A percentile compares a stretch with the other conserved stretches of the same genome.
These are phyloP conservation scores for Hylaea fasciaria DNA, from an alignment of 2,888 invertebrate species.

Conservation along the genomic window DNA sequence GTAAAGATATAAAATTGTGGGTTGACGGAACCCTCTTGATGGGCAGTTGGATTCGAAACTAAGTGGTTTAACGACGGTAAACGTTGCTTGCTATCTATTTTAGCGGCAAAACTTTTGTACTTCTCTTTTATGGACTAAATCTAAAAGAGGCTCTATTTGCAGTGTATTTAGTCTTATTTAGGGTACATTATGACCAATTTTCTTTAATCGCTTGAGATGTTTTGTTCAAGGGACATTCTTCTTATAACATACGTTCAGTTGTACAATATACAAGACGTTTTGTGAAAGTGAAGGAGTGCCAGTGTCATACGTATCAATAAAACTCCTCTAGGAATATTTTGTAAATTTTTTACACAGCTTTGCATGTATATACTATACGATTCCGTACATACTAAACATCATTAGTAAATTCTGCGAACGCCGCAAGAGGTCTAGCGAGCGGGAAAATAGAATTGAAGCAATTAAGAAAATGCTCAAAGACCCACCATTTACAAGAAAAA, in stretches of 20 bases:
- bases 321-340: no score
- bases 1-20: conserved; percentile 42
- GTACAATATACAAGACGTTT: no score
- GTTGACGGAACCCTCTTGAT: conserved; percentile 20
- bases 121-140: no score
- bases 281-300: no score
- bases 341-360: background rate
- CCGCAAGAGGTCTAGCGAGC: conserved; percentile 20
- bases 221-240: no score
- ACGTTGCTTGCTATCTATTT: background rate
- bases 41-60: conserved; percentile 32
- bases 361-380: background rate
- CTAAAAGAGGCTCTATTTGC: background rate
- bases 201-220: no score
- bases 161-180: background rate
- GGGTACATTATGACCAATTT: no score
- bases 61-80: conserved; percentile 24
- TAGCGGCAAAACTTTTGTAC: background rate
- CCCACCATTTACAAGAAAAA: conserved; percentile 32
- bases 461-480: conserved; percentile 33
- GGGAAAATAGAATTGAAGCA: conserved; percentile 29
- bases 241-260: no score
- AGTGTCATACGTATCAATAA: no score
- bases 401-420: conserved; percentile 12
- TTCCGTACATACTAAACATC: background rate